These are phyloP conservation scores for Doryteuthis pealeii DNA, from an alignment of 1,140 invertebrate genomes.

Conservation along the genomic window DNA sequence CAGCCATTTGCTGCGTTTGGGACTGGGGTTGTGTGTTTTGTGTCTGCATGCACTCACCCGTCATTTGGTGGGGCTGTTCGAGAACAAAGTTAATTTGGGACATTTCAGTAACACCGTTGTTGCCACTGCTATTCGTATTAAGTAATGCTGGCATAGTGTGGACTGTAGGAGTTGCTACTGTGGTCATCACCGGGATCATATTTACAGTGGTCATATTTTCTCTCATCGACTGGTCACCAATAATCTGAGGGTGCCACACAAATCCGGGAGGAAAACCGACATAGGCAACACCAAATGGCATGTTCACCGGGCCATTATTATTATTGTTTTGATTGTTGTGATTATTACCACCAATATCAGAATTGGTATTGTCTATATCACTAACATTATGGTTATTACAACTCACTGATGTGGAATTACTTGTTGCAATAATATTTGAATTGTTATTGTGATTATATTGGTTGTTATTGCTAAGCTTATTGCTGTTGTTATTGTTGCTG, in stretches of 20 bases:
- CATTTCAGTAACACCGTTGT: neutral
- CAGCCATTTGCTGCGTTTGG: neutral
- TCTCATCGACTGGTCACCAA: neutral
- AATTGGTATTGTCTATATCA: neutral
- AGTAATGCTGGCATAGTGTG: neutral
- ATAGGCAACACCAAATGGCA: slow-evolving; percentile 16
- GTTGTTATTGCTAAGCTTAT: neutral
- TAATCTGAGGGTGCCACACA: neutral
- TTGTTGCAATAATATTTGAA: neutral
- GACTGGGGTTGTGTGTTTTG: neutral
- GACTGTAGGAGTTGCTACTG: neutral
- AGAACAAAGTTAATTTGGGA: neutral
- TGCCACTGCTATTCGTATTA: neutral
- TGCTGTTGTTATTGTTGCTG: neutral
- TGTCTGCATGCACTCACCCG: too few species aligned
- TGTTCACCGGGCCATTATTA: neutral
- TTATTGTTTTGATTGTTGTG: neutral
- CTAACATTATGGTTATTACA: neutral
- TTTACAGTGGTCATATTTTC: slow-evolving; percentile 9
- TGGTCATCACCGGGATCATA: slow-evolving; percentile 13
- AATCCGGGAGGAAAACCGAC: slow-evolving; percentile 19
- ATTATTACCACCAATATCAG: neutral
- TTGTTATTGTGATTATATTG: neutral
- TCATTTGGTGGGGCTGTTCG: neutral
- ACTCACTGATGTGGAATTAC: neutral